phyloP scores from a whole-genome alignment of 2,797 vertebrate genomes.

The Lepilemur septentrionalis region DNA sequence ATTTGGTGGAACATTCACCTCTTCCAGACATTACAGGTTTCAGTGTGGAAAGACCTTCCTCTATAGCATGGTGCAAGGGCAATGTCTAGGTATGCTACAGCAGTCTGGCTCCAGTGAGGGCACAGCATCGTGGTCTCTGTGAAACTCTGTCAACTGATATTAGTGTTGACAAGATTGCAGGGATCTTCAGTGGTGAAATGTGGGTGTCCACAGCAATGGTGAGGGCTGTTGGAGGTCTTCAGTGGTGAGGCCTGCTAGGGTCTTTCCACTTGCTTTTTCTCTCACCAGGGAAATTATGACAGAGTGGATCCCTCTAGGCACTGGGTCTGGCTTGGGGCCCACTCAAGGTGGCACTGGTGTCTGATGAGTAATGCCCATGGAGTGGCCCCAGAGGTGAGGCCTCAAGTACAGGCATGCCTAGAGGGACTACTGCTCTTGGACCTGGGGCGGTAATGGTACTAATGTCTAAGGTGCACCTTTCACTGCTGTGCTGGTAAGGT shows the following conservation, averaged over 20 bases:
- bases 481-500: neutral
- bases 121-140: neutral
- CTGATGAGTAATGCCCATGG: neutral
- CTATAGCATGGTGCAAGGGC: neutral
- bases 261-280: neutral
- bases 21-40: neutral
- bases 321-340: neutral
- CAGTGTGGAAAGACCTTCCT: neutral
- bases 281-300: neutral
- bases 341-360: neutral
- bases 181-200: neutral
- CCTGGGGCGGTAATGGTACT: neutral
- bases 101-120: neutral
- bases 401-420: neutral
- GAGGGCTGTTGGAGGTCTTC: neutral
- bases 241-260: neutral
- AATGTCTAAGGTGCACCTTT: too few species aligned
- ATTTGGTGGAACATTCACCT: neutral
- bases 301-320: neutral
- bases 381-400: neutral
- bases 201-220: neutral
- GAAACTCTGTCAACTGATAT: neutral
- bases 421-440: neutral
- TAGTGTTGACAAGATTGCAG: neutral
- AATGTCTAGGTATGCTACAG: neutral